Base-by-base conservation (phyloP, 1,140 invertebrate genomes). In the Leptopilina clavipes region DNA sequence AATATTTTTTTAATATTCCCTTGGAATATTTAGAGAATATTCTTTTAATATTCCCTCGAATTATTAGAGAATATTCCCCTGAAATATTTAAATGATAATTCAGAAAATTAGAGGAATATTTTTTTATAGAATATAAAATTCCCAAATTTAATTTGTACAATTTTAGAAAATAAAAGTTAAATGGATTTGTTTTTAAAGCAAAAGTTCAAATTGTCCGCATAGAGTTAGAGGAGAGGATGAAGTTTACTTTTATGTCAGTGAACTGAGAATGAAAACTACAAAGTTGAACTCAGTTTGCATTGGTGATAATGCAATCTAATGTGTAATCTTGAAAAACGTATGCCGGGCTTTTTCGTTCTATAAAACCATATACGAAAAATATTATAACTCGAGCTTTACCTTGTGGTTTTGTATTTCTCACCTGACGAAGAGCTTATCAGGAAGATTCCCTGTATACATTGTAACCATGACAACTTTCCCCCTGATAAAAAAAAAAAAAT, bases 401-500 rank as follows among this genome's bases (percentile, higher is more conserved):
- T 81, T 81, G 76, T 56, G 75, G 17, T 81, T n/a, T n/a, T 52
- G 76, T 25, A 70, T 83, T 75, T 79, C 84, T 83, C 84, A 86
- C 84, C 85, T 85, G 84, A 86, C 73, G 72, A 2, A n/a, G 25
- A 40, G 79, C 80, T 88, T 89, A 88, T 88, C 86, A 85, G 70
- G 74, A 78, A 81, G 81, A 86, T 83, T 79, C 82, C 76, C 74
- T 85, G 83, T 88, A 77, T 88, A 81, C 83, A 84, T 31, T 86
- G 86, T 84, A 85, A 86, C 85, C 79, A 87, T 89, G 87, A 85
- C 86, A 77, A 86, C 83, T 85, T 31, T 65, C 80, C 82, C 80
- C 80, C 75, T 76, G 86, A 87, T 88, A 86, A 86, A 76, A 31
- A 31, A 31, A 31, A 31, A 5, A 31, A 31, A 2, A 31, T 2